Base-by-base conservation (phyloP, 2,797 vertebrate genomes). In the Glossophaga mutica region DNA sequence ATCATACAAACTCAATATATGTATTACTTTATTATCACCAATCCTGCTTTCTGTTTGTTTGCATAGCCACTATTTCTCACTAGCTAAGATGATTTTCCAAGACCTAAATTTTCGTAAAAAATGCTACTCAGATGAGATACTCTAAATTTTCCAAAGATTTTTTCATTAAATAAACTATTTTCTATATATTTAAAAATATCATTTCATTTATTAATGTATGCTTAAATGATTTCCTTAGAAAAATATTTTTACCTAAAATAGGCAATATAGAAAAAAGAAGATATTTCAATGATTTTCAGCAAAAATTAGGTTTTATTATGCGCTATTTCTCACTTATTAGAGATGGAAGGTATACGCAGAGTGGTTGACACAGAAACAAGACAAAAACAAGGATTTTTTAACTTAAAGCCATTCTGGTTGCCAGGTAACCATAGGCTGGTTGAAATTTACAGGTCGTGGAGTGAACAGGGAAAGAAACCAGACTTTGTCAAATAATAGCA, bases 341-440 rank as follows among this genome's bases (percentile, higher is more conserved):
- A 39, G 77, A 91, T 9, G 68, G 0, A 39, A 65, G 12, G 81
- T 59, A 42, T 92, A 87, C 67, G 42, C 24, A 81, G 0, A 95
- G 4, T 62, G 24, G 52, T 94, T 97, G 86, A 90, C 52, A 97
- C 16, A 68, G 52, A 96, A 95, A 95, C 14, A 94, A 84, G n/a
- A 68, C 22, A 93, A 93, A 96, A 73, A 37, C n/a, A 70, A 29
- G 6, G 1, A 5, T 62, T 46, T 70, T 24, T 55, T 67, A 57
- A 82, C n/a, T 85, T 90, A 88, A 89, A 52, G 5, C 39, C 32
- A 78, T 42, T 1, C 44, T 74, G 10, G 67, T 95, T 94, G 74
- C 46, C 44, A 82, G 62, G 73, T 85, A 96, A 90, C 59, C 29
- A 48, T 21, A 88, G 37, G 7, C 9, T 93, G 32, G 88, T 26